Conservation (phyloP, 2,797 vertebrate genomes). For the Galago senegalensis region DNA sequence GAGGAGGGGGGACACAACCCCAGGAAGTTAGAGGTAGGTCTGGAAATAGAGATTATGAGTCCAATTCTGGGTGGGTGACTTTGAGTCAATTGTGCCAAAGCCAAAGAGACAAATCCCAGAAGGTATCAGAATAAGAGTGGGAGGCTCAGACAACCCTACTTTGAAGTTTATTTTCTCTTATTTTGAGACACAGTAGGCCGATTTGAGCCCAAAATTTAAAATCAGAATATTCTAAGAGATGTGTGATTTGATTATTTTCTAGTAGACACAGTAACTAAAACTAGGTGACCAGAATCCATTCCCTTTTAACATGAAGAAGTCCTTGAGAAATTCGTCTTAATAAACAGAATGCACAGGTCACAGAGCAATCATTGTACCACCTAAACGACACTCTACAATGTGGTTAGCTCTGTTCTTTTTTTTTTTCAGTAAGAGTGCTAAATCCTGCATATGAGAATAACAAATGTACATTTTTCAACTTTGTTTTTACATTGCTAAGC, state of each 20-base stretch:
- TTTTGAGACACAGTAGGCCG: constrained; percentile 59
- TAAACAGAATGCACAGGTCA: neutral
- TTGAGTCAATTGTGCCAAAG: constrained; percentile 65
- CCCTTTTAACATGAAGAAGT: neutral
- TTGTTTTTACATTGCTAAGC: constrained; percentile 2
- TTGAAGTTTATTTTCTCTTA: constrained; percentile 6
- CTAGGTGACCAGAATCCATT: neutral
- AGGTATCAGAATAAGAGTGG: neutral
- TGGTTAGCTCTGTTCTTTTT: neutral
- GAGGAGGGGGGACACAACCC: neutral
- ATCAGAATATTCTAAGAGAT: constrained; percentile 40
- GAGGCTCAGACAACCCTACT: neutral
- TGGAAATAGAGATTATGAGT: constrained; percentile 77
- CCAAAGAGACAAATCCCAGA: constrained; percentile 61
- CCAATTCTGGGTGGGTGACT: constrained; percentile 63
- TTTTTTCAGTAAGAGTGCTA: neutral
- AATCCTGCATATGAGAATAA: constrained; percentile 53
- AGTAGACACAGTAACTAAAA: constrained; percentile 32
- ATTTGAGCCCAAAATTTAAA: constrained; percentile 55
- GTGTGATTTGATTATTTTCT: constrained; percentile 9
- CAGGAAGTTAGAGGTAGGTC: constrained; percentile 72
- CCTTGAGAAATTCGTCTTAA: neutral
- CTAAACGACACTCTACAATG: neutral
- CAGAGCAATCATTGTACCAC: neutral
- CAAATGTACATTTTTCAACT: neutral